Base-by-base conservation (phyloP, 1,140 invertebrate genomes). In the Ylistrum balloti region DNA sequence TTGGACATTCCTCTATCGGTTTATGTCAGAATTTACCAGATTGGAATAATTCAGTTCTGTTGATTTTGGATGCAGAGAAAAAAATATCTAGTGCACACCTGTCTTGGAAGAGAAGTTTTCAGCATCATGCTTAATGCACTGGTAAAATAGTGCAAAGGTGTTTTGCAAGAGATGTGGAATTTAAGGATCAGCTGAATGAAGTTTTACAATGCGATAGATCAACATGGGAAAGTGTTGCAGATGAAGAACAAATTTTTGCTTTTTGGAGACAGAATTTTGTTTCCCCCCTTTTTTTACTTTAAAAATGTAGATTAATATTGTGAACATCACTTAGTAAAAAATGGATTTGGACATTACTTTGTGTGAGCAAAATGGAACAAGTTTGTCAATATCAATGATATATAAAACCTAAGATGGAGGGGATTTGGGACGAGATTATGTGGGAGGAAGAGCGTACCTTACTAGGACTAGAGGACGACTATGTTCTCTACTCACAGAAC, bases 401-500 rank as follows among this genome's bases (percentile, higher is more conserved):
- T 74, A n/a, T n/a, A 48, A 5, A 85, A 34, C 33, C 48, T 33
- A 45, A 88, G 87, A 85, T 86, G 33, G 85, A 88, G 38, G 35
- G 85, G 15, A 88, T 41, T 33, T 86, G 85, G 87, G 45, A 34
- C 10, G 45, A 33, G 45, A 34, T 88, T 45, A 86, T 90, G 85
- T 85, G 56, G 28, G 34, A 87, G 35, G 74, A 86, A 41, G 48
- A 48, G 86, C 85, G 87, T 10, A 41, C 34, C n/a, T 32, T 85
- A 88, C 35, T 85, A n/a, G 45, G 85, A 85, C 45, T 91, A 74
- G 74, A 56, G 22, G 33, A 38, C 17, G 85, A 88, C 88, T 38
- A 88, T 87, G 41, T 86, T 92, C 88, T 93, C 33, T 91, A 90
- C 90, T 90, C 88, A 38, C 93, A 96, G 95, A 94, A 93, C 85